Base-by-base conservation (phyloP, 2,888 invertebrate species). In the Monoplex corrugatus region DNA sequence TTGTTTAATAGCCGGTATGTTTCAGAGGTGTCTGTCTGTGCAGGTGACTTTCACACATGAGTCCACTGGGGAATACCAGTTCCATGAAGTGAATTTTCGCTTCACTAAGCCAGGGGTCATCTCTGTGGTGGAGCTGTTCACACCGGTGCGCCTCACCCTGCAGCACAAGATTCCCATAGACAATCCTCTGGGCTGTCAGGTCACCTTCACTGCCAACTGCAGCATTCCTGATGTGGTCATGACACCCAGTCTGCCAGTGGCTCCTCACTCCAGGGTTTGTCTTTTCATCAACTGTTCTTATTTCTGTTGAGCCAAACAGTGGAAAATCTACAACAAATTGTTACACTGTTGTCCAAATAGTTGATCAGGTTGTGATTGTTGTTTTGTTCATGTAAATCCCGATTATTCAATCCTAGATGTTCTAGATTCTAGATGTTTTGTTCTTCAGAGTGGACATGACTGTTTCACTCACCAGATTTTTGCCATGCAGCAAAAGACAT, bases 41-140 rank as follows among this genome's bases (percentile, higher is more conserved):
- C 92, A 96, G 96, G 94, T 96, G 6, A 94, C 94, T 5, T 96
- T 96, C 91, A 93, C 92, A 45, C 96, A 96, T 90, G 96, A 96
- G 90, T 93, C 93, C 84, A 94, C 95, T 1, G 93, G 93, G 43
- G 96, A 96, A 90, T 96, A 95, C 90, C 95, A 95, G 92, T 96
- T 93, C 90, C 96, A 94, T 89, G 96, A 96, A 90, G 91, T 96
- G 78, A 93, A 93, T 13, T 94, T 96, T 92, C 93, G 94, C 75
- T 94, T 95, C n/a, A 93, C 93, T 10, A 92, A 93, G 87, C 95
- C 96, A 6, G 95, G 95, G 0, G 93, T 93, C 16, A 93, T 96
- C 8, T 91, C 93, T 45, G 92, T 93, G 2, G 95, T 96, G 35
- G 93, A 95, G n/a, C 92, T 96, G 88, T 91, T 93, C 0, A 95